These are phyloP conservation scores for Drosophila leonis DNA, from an alignment of 2,888 invertebrate genomes.

Conservation along the genomic window DNA sequence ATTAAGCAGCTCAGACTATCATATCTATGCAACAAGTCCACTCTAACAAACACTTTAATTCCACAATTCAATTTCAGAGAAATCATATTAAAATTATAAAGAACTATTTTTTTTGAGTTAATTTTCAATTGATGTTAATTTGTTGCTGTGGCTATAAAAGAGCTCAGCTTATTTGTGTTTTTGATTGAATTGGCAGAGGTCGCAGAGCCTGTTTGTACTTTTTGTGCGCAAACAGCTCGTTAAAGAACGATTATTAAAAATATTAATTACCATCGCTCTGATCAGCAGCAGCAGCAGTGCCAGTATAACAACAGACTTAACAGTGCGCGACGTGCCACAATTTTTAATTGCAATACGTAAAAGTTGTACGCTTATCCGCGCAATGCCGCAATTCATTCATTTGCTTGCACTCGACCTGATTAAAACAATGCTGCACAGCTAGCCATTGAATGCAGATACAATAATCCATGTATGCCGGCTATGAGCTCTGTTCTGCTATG, in stretches of 20 bases:
- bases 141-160: slow-evolving; percentile 17
- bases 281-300: background rate
- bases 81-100: background rate
- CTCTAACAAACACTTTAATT: background rate
- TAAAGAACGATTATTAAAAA: slow-evolving; percentile 32
- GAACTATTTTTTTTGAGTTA: background rate
- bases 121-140: slow-evolving; percentile 9
- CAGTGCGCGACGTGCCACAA: slow-evolving; percentile 23
- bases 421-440: slow-evolving; percentile 12
- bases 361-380: no score
- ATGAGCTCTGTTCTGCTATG: background rate
- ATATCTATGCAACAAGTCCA: background rate
- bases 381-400: slow-evolving; percentile 10
- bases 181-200: slow-evolving; percentile 27
- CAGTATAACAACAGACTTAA: slow-evolving; percentile 30
- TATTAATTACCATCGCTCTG: slow-evolving; percentile 30
- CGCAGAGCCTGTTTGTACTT: background rate
- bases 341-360: slow-evolving; percentile 30
- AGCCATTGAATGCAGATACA: background rate
- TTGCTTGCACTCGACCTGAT: slow-evolving; percentile 37
- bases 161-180: slow-evolving; percentile 19
- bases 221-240: background rate
- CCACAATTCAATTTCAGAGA: background rate
- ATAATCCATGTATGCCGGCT: background rate
- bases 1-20: background rate